Evolutionary conservation across 2,888 invertebrate genomes (phyloP), one percentile per base, ranked within the genome.

Genomic region (Alloplasta piceator): DNA sequence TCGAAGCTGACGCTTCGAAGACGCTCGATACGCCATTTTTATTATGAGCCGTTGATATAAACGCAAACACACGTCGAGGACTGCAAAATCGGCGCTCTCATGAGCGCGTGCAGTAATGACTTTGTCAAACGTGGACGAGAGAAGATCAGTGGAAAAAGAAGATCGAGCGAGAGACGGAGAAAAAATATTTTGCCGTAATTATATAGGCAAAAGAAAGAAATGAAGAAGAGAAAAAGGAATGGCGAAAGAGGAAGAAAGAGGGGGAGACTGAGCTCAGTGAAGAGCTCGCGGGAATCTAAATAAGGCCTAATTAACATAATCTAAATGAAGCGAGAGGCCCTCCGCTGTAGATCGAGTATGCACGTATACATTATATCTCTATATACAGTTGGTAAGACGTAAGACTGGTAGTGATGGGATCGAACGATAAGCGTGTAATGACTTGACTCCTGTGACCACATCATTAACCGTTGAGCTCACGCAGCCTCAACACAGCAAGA

Each of bases 371-470:
- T 52, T 60, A 10, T 48, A 39, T 64, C 16, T 60, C 26, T 39
- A 67, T 63, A 56, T 77, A 70, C 60, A 43, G 76, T 76, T 79
- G 71, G 79, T 79, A 76, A 79, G 76, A 82, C 80, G 83, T 83
- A 85, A 85, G 84, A 84, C 81, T 80, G 71, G 84, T 78, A 85
- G 86, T 78, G 86, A 86, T 86, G 83, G 84, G 84, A 86, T 86
- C 85, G 84, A 82, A 83, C 78, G 86, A 86, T 86, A 85, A 82
- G 83, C 82, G 71, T 84, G 84, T 85, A 86, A 86, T 86, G 86
- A 85, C 85, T 86, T 84, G 84, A 85, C 86, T 86, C 82, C 84
- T 83, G 85, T 85, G 85, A 85, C 86, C 86, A 85, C 85, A 85
- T 86, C 86, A 84, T 86, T 86, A 86, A 85, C 84, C 78, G 83